Evolutionary conservation across 2,888 invertebrate genomes (phyloP).

Genomic region (Schrankia costaestrigalis): DNA sequence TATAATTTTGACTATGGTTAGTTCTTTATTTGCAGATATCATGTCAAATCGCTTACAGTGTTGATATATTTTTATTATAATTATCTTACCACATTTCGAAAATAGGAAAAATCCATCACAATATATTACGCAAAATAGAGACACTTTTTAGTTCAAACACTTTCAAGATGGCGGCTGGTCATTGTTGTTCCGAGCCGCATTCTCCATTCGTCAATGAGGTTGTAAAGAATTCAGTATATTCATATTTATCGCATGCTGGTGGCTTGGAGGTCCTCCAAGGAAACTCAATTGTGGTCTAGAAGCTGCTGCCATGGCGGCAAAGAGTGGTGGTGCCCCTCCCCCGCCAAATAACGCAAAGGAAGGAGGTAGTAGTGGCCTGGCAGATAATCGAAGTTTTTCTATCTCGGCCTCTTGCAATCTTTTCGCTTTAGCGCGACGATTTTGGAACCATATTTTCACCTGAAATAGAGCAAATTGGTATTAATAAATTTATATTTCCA

Average conservation of each 20-base stretch:
- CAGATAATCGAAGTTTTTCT: slow-evolving; percentile 93
- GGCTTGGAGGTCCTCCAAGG: slow-evolving; percentile 78
- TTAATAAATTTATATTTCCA: too few relatives aligned
- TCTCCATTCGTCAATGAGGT: slow-evolving; percentile 78
- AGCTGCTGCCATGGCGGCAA: slow-evolving; percentile 84
- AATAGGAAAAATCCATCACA: slow-evolving; percentile 1
- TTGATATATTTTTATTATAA: too few relatives aligned
- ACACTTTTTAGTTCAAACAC: slow-evolving; percentile 26
- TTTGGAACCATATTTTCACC: slow-evolving; percentile 97
- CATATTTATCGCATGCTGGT: slow-evolving; percentile 79
- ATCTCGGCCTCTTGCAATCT: slow-evolving; percentile 97
- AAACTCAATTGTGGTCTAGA: slow-evolving; percentile 82
- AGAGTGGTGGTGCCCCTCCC: slow-evolving; percentile 84
- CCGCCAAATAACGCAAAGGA: slow-evolving; percentile 86
- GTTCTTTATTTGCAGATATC: too few relatives aligned
- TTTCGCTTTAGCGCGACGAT: slow-evolving; percentile 96
- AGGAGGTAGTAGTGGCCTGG: slow-evolving; percentile 87
- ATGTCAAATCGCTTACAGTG: too few relatives aligned
- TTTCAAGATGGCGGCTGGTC: slow-evolving; percentile 55
- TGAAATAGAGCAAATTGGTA: slow-evolving; percentile 74
- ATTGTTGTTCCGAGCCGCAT: slow-evolving; percentile 54
- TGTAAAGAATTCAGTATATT: slow-evolving; percentile 78
- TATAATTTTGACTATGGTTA: too few relatives aligned
- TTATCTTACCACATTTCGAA: too few relatives aligned
- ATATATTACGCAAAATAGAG: slow-evolving; percentile 16